Base-by-base conservation (phyloP, 2,113 vertebrate species). In the Puntigrus tetrazona region DNA sequence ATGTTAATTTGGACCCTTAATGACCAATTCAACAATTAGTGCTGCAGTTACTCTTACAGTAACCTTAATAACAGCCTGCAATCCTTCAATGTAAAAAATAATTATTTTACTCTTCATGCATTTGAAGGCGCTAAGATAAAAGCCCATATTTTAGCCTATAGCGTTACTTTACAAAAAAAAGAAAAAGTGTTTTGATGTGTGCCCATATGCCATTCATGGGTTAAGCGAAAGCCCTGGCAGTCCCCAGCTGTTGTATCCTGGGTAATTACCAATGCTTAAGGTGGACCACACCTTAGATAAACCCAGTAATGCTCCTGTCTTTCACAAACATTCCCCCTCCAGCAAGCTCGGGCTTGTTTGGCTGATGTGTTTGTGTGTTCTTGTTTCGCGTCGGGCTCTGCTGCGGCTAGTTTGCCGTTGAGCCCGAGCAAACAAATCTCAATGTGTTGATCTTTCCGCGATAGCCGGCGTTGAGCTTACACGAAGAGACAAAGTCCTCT, bases 281-380 rank as follows among this genome's bases (percentile, higher is more conserved):
- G 91, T 90, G 94, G 94, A 95, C 96, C 97, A 96, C 97, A 95
- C 96, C 97, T 98, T 98, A 95, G 96, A 96, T 96, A 97, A 97
- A 98, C 96, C 96, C 94, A n/a, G 95, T 95, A 96, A 95, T 93
- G 94, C 96, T 92, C 91, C 92, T 89, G 72, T 94, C 95, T 96
- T 96, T 96, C 94, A 93, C 96, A 97, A 97, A 98, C 95, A 95
- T 94, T 95, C 96, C 96, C 94, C 93, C 92, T 88, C 88, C 90
- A 95, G 91, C 97, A 96, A 96, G 98, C 95, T 91, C 90, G 89
- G 93, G 94, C 98, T 96, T 98, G 98, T 93, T 95, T 92, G 10
- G 85, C 84, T 76, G 78, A 88, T 92, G 63, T 85, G 90, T 92
- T 94, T 94, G 94, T 94, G 92, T 84, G 86, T 82, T 78, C 82